phyloP scores from a whole-genome alignment of 2,113 vertebrate genomes.

The Marmota flaviventris region DNA sequence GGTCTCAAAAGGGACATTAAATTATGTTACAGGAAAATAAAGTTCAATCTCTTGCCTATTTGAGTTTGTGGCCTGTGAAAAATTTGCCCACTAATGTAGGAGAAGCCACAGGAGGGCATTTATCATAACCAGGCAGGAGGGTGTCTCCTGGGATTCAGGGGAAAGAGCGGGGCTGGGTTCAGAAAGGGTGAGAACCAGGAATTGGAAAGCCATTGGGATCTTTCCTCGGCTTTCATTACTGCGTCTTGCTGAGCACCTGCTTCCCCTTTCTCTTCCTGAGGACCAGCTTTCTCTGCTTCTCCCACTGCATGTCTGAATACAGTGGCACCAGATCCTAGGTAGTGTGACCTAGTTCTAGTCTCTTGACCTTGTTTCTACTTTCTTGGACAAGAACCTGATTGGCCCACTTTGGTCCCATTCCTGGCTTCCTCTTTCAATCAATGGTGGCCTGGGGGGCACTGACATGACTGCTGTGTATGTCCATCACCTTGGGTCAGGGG shows the following conservation, averaged over 20 bases:
- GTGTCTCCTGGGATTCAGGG: not conserved
- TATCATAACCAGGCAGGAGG: not conserved
- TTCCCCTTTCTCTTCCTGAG: not conserved
- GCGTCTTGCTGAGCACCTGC: not conserved
- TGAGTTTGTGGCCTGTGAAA: not conserved
- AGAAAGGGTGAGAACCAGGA: not conserved
- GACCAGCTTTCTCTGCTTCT: not conserved
- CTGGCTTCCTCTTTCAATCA: not conserved
- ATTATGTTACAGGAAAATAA: not conserved
- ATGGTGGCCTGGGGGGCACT: not conserved
- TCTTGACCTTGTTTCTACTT: slow-evolving; percentile 4
- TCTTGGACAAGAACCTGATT: not conserved
- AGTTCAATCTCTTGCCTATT: not conserved
- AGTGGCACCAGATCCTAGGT: not conserved
- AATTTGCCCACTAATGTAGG: not conserved
- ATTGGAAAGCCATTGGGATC: not conserved
- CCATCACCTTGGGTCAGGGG: not conserved
- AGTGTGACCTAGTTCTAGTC: not conserved
- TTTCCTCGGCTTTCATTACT: not conserved
- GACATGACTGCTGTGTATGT: not conserved
- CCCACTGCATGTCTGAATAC: not conserved
- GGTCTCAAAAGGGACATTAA: not conserved
- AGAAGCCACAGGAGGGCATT: not conserved
- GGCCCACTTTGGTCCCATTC: not conserved
- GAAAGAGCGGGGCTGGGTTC: not conserved